Percentiles rank a stretch among this genome's conserved stretches.
These are phyloP conservation scores for Tachina lurida DNA, from an alignment of 2,888 invertebrate genomes.

Conservation along the genomic window DNA sequence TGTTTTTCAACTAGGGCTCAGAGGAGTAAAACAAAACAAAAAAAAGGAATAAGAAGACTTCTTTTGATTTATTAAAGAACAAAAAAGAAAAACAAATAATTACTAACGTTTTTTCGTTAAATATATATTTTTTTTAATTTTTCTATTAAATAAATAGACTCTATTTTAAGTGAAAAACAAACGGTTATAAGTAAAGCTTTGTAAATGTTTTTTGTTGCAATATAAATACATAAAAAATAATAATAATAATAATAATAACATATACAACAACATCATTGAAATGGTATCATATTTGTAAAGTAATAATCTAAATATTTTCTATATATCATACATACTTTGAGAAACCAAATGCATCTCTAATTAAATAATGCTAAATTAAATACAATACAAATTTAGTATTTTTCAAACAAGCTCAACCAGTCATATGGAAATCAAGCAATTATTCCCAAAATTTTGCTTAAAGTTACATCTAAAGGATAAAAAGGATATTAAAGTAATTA, in stretches of 20 bases:
- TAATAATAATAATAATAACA: background rate
- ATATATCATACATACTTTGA: slow-evolving; percentile 59
- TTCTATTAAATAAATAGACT: slow-evolving; percentile 38
- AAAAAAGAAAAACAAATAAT: slow-evolving; percentile 20
- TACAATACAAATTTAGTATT: slow-evolving; percentile 55
- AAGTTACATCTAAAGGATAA: slow-evolving; percentile 37
- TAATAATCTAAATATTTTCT: slow-evolving; percentile 69
- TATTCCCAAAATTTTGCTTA: slow-evolving; percentile 44
- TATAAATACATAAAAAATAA: slow-evolving; percentile 46
- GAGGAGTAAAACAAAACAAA: slow-evolving; percentile 9
- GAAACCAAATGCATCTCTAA: slow-evolving; percentile 37
- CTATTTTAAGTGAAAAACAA: slow-evolving; percentile 56
- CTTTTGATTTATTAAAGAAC: slow-evolving; percentile 42
- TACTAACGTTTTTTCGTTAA: slow-evolving; percentile 5
- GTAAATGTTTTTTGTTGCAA: slow-evolving; percentile 72
- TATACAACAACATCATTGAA: slow-evolving; percentile 22
- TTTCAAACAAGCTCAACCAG: slow-evolving; percentile 62
- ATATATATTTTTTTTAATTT: slow-evolving; percentile 1
- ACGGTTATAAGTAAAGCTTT: slow-evolving; percentile 64
- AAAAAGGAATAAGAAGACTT: slow-evolving; percentile 52
- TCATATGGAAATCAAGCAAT: slow-evolving; percentile 64
- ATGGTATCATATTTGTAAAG: slow-evolving; percentile 68
- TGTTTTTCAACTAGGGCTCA: slow-evolving; percentile 43
- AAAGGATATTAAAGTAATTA: slow-evolving; percentile 35
- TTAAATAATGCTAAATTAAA: slow-evolving; percentile 52